A percentile compares a stretch with the other conserved stretches of the same genome.
These are phyloP conservation scores for Polyergus mexicanus DNA, from an alignment of 1,140 invertebrate species.

Conservation along the genomic window DNA sequence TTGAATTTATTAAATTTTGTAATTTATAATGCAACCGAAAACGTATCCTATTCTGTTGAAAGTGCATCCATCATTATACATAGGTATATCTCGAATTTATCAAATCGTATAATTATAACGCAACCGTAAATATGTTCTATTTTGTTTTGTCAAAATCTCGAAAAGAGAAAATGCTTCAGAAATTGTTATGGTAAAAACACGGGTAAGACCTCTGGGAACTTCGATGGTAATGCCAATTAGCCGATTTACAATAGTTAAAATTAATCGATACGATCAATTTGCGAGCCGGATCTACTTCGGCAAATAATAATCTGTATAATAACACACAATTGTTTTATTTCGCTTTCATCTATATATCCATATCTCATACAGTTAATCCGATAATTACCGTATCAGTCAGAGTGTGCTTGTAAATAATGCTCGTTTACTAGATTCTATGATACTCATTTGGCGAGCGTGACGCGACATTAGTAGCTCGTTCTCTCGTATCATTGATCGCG, in stretches of 20 bases:
- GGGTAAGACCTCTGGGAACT: not conserved
- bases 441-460: slow-evolving; percentile 60
- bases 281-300: not conserved
- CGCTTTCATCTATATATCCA: slow-evolving; percentile 1
- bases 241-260: slow-evolving; percentile 14
- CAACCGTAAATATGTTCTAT: not conserved
- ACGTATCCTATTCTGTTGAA: not conserved
- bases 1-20: not conserved
- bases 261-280: slow-evolving; percentile 48
- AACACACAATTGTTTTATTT: slow-evolving; percentile 43
- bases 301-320: slow-evolving; percentile 54
- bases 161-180: not conserved
- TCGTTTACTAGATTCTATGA: slow-evolving; percentile 69
- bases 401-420: slow-evolving; percentile 69
- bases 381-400: slow-evolving; percentile 70
- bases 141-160: not conserved
- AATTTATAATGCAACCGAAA: not conserved
- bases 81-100: not conserved
- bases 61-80: not conserved
- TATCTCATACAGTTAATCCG: slow-evolving; percentile 59
- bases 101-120: not conserved
- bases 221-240: slow-evolving; percentile 11
- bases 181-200: not conserved
- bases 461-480: slow-evolving; percentile 62
- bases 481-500: slow-evolving; percentile 33